Conservation (phyloP, 2,797 vertebrate genomes). For the Threskiornis aethiopicus region DNA sequence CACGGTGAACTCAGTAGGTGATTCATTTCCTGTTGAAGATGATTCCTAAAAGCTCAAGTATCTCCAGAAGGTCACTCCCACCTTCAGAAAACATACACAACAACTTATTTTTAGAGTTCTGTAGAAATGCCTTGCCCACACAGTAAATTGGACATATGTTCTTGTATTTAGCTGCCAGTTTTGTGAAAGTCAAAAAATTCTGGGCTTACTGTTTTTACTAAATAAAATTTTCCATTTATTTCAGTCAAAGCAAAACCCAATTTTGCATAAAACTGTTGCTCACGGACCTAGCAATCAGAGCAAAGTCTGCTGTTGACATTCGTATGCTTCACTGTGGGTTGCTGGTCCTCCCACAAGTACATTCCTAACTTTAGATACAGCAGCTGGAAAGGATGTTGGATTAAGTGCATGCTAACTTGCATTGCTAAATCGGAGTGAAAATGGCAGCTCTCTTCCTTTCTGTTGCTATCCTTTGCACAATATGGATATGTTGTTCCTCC, state of each 20-base stretch:
- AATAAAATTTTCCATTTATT: slow-evolving; percentile 40
- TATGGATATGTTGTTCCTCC: not conserved
- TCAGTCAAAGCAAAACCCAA: slow-evolving; percentile 8
- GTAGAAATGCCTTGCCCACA: slow-evolving; percentile 57
- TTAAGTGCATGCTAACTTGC: not conserved
- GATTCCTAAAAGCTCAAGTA: slow-evolving; percentile 39
- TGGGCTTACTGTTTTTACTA: slow-evolving; percentile 21
- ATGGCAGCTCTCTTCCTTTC: not conserved
- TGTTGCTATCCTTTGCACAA: not conserved
- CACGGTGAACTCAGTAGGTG: not conserved
- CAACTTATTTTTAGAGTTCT: slow-evolving; percentile 61
- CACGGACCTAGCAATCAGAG: not conserved
- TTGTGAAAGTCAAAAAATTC: slow-evolving; percentile 28
- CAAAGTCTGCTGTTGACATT: not conserved
- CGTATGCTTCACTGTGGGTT: not conserved
- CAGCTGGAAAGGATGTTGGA: not conserved
- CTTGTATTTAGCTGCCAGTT: slow-evolving; percentile 46
- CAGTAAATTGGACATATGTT: slow-evolving; percentile 58
- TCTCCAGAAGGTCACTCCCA: slow-evolving; percentile 57
- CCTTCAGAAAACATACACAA: slow-evolving; percentile 59
- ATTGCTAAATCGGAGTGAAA: not conserved
- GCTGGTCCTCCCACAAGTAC: not conserved
- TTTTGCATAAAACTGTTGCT: slow-evolving; percentile 7
- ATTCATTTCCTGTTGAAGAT: slow-evolving; percentile 51
- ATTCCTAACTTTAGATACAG: not conserved